These are phyloP conservation scores for Ceratosolen fusciceps DNA, from an alignment of 1,140 invertebrate genomes.

Conservation along the genomic window DNA sequence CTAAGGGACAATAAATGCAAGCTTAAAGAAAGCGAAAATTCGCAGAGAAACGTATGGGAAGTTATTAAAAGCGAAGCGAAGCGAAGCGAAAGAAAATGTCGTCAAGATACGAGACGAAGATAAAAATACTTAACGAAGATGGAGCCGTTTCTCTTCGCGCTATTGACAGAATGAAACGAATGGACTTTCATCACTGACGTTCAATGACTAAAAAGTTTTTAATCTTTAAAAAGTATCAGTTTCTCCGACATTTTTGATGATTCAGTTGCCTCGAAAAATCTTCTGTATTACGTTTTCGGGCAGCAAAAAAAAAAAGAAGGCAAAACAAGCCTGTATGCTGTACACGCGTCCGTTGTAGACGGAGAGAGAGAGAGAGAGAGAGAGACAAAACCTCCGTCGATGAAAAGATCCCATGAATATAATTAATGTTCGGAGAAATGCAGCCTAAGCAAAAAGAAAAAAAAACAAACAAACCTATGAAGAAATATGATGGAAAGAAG, in stretches of 20 bases:
- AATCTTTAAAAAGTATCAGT: slow-evolving; percentile 52
- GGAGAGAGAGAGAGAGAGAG: slow-evolving; percentile 40
- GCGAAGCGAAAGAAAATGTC: background rate
- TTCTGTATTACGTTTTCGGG: background rate
- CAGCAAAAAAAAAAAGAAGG: background rate
- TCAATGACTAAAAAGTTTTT: slow-evolving; percentile 40
- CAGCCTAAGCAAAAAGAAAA: no score
- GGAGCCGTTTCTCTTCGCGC: slow-evolving; percentile 3
- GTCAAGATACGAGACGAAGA: slow-evolving; percentile 3
- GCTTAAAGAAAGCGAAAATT: no score
- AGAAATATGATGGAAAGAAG: slow-evolving; percentile 4
- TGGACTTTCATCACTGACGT: slow-evolving; percentile 30
- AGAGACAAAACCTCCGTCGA: slow-evolving; percentile 1
- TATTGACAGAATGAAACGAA: slow-evolving; percentile 40
- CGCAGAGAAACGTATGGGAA: background rate
- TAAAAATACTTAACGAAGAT: slow-evolving; percentile 6
- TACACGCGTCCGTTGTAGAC: background rate
- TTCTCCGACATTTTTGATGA: slow-evolving; percentile 48
- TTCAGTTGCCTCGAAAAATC: slow-evolving; percentile 43
- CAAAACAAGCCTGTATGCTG: background rate
- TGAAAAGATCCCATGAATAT: slow-evolving; percentile 21
- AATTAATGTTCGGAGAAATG: slow-evolving; percentile 5
- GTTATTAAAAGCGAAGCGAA: background rate
- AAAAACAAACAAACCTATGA: background rate
- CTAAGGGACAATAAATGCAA: no score